A percentile compares a stretch with the other conserved stretches of the same genome.
phyloP scores from a whole-genome alignment of 2,797 vertebrate genomes.

The Cuniculus paca region DNA sequence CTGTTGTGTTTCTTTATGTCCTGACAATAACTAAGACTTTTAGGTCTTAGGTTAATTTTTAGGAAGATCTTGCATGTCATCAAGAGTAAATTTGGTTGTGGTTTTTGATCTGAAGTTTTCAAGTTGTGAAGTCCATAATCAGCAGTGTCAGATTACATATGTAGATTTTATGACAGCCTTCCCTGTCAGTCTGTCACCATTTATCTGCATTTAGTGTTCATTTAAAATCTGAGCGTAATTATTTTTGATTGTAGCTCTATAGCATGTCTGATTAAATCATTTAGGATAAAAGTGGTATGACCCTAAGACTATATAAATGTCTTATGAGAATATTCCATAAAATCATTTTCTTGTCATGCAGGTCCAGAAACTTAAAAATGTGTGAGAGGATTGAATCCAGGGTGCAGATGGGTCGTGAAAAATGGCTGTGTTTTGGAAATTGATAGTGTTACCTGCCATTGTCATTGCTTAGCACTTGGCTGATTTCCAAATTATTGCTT shows the following conservation, averaged over 20 bases:
- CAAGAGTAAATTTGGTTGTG: conserved; percentile 80
- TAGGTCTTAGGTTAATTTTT: conserved; percentile 85
- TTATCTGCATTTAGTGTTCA: conserved; percentile 77
- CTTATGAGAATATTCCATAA: conserved; percentile 72
- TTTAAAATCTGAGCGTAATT: conserved; percentile 58
- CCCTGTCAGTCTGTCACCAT: conserved; percentile 72
- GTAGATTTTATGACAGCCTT: conserved; percentile 45
- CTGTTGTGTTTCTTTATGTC: conserved; percentile 91
- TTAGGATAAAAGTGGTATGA: conserved; percentile 64
- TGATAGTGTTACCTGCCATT: conserved; percentile 87
- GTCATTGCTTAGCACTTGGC: conserved; percentile 86
- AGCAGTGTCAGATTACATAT: conserved; percentile 63
- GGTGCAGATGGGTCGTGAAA: conserved; percentile 83
- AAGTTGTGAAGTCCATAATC: conserved; percentile 76
- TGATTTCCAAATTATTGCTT: conserved; percentile 87
- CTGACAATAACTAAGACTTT: conserved; percentile 84
- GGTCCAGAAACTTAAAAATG: conserved; percentile 61
- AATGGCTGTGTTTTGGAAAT: conserved; percentile 81
- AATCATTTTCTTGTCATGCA: conserved; percentile 63
- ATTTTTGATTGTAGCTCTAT: conserved; percentile 71
- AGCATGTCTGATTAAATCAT: conserved; percentile 73
- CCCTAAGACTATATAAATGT: conserved; percentile 77
- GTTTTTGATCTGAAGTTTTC: conserved; percentile 80
- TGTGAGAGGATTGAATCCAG: conserved; percentile 55
- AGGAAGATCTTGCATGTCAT: conserved; percentile 82